phyloP scores from a whole-genome alignment of 2,797 vertebrate genomes.

The Enteromius trimaculatus region DNA sequence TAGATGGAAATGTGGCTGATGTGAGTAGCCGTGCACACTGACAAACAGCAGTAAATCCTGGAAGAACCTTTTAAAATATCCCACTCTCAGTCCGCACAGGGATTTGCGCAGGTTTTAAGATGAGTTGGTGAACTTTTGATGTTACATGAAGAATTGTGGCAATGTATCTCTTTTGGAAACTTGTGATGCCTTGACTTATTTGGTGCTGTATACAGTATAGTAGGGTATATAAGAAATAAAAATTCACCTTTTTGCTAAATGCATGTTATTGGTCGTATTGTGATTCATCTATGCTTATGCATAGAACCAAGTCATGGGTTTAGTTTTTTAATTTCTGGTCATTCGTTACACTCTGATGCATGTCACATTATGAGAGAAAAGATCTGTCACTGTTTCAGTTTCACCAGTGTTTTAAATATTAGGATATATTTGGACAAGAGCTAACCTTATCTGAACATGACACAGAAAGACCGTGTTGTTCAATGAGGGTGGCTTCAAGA shows the following conservation, averaged over 20 bases:
- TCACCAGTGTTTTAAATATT: background rate
- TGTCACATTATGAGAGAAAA: background rate
- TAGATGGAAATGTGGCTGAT: conserved; percentile 49
- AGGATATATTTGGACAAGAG: no score
- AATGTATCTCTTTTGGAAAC: background rate
- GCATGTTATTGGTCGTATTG: background rate
- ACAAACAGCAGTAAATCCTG: conserved; percentile 20
- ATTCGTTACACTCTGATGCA: background rate
- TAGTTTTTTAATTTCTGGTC: background rate
- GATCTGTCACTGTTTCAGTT: background rate
- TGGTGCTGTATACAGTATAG: background rate
- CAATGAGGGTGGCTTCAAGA: background rate
- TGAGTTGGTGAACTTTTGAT: background rate
- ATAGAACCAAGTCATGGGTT: background rate
- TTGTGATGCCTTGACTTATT: background rate
- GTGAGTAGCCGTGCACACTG: background rate
- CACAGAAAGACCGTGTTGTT: background rate
- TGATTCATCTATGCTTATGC: background rate
- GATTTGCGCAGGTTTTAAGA: background rate
- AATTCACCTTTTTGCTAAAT: no score
- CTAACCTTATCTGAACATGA: background rate
- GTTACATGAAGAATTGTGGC: background rate
- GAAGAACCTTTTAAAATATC: background rate
- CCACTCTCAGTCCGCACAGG: background rate
- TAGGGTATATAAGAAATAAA: background rate